These are phyloP conservation scores for Caenorhabditis remanei DNA, from an alignment of 1,140 invertebrate species.

Conservation along the genomic window DNA sequence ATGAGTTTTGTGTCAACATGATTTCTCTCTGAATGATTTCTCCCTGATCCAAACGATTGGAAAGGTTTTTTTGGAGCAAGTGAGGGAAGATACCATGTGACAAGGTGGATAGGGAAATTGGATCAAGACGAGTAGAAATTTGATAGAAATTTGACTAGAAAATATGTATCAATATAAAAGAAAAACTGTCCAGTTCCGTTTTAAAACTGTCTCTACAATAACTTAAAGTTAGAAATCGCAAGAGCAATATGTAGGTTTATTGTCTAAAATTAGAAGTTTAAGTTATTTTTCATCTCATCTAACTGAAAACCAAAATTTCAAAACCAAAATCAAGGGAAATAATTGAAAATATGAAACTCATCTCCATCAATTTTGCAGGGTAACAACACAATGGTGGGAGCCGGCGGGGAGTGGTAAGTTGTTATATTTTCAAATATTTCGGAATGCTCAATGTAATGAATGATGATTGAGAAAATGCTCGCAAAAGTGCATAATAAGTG, in stretches of 20 bases:
- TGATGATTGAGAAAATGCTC: background rate
- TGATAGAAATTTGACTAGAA: too few species aligned
- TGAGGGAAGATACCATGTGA: background rate
- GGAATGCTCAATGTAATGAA: background rate
- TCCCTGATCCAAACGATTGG: background rate
- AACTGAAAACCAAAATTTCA: background rate
- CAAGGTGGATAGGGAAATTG: background rate
- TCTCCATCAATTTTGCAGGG: slow-evolving; percentile 51
- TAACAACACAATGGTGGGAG: slow-evolving; percentile 56
- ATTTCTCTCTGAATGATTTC: background rate
- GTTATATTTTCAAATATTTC: background rate
- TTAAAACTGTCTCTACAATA: too few species aligned
- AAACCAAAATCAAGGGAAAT: background rate
- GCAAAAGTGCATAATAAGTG: slow-evolving; percentile 50
- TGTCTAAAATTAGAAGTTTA: too few species aligned
- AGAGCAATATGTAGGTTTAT: too few species aligned
- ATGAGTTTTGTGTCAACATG: slow-evolving; percentile 33
- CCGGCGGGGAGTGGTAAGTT: slow-evolving; percentile 53
- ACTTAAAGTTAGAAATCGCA: too few species aligned
- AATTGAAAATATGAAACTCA: background rate
- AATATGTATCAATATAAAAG: too few species aligned
- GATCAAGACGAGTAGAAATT: too few species aligned
- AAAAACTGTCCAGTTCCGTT: too few species aligned
- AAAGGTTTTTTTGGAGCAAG: background rate
- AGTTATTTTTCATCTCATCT: too few species aligned